These are phyloP conservation scores for Pomatostomus ruficeps DNA, from an alignment of 2,113 vertebrate species.

Conservation along the genomic window DNA sequence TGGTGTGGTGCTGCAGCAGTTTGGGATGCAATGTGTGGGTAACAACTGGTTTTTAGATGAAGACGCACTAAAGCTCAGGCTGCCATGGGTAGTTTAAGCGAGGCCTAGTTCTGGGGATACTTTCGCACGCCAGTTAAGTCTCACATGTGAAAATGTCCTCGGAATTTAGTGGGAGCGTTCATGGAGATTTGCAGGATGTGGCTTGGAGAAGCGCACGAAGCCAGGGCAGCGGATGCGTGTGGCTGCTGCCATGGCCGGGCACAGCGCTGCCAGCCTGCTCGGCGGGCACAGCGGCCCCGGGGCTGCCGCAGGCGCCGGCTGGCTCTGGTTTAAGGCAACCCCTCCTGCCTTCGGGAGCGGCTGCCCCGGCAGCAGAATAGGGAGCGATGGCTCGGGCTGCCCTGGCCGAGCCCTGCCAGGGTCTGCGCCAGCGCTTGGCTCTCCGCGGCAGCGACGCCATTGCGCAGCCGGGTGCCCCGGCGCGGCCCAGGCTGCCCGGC, in stretches of 20 bases:
- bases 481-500: background rate
- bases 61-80: background rate
- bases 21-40: rapidly evolving
- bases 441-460: background rate
- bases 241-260: background rate
- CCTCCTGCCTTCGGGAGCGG: background rate
- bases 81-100: background rate
- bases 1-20: background rate
- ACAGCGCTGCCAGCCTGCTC: rapidly evolving
- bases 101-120: background rate
- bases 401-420: background rate
- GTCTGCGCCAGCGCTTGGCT: rapidly evolving
- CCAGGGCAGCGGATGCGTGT: background rate
- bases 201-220: background rate
- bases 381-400: background rate
- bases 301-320: background rate
- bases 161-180: background rate
- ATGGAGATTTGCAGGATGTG: background rate
- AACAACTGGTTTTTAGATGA: background rate
- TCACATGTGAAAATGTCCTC: background rate
- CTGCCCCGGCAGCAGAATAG: background rate
- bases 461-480: background rate
- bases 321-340: background rate
- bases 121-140: background rate
- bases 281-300: background rate